Percentiles rank a stretch among this genome's conserved stretches.
Evolutionary conservation across 2,113 vertebrate genomes (phyloP).

Genomic region (Pseudois nayaur): DNA sequence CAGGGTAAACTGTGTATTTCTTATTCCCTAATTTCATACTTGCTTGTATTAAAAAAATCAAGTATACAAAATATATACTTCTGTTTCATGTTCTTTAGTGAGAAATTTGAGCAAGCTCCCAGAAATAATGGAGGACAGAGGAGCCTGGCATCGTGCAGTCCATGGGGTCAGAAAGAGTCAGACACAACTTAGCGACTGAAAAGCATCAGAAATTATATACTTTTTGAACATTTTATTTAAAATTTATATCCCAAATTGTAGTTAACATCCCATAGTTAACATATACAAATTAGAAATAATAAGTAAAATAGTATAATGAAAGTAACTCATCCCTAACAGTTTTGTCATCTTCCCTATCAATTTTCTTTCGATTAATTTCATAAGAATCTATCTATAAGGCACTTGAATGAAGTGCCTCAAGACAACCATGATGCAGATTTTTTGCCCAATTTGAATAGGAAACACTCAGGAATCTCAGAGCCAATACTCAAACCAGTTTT

Average conservation of each 20-base stretch:
- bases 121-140: neutral
- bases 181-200: neutral
- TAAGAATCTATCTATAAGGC: neutral
- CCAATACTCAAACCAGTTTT: neutral
- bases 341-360: neutral
- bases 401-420: neutral
- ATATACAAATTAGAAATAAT: neutral
- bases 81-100: constrained; percentile 9
- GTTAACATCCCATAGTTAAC: neutral
- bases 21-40: constrained; percentile 23
- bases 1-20: constrained; percentile 11
- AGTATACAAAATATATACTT: neutral
- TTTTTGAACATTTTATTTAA: neutral
- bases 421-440: neutral
- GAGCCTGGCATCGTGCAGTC: neutral
- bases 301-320: neutral
- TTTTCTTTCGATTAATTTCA: neutral
- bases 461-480: neutral
- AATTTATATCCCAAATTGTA: neutral
- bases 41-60: constrained; percentile 24
- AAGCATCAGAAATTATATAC: neutral
- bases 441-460: neutral
- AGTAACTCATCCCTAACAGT: neutral
- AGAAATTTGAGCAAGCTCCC: neutral
- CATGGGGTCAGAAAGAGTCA: neutral